These are phyloP conservation scores for Chrysolina oricalcia DNA, from an alignment of 2,888 invertebrate species.

Conservation along the genomic window DNA sequence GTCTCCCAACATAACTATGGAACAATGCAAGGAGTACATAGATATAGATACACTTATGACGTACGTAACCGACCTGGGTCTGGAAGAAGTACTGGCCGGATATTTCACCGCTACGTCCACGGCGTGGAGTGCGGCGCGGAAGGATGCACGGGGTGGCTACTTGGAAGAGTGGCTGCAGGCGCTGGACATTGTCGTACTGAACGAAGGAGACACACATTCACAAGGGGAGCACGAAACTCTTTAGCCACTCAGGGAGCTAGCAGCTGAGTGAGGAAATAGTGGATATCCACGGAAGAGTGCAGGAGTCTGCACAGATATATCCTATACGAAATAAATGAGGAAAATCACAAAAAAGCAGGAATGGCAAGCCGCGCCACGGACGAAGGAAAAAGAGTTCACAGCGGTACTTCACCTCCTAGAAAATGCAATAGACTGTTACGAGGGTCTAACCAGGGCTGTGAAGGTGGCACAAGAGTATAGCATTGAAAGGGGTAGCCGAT, in stretches of 20 bases:
- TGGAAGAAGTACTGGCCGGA: no score
- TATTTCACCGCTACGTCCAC: not conserved
- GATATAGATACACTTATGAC: not conserved
- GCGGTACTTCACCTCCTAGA: not conserved
- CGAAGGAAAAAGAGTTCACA: not conserved
- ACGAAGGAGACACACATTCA: not conserved
- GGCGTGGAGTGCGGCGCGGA: not conserved
- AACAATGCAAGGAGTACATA: not conserved
- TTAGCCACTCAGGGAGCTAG: not conserved
- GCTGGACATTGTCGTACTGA: not conserved
- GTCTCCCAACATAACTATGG: not conserved
- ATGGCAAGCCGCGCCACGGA: not conserved
- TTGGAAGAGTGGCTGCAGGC: not conserved
- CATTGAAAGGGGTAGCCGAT: not conserved
- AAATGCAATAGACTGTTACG: not conserved
- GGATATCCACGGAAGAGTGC: slow-evolving; percentile 5
- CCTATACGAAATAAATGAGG: not conserved
- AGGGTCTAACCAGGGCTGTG: not conserved
- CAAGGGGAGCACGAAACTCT: slow-evolving; percentile 18
- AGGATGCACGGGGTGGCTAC: not conserved
- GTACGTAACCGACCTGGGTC: not conserved
- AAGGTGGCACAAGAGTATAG: not conserved
- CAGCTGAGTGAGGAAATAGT: not conserved
- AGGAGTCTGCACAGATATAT: slow-evolving; percentile 27
- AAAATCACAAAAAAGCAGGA: not conserved